Percentiles rank a stretch among this genome's conserved stretches.
These are phyloP conservation scores for Xiphorhynchus elegans DNA, from an alignment of 2,113 vertebrate genomes.

Conservation along the genomic window DNA sequence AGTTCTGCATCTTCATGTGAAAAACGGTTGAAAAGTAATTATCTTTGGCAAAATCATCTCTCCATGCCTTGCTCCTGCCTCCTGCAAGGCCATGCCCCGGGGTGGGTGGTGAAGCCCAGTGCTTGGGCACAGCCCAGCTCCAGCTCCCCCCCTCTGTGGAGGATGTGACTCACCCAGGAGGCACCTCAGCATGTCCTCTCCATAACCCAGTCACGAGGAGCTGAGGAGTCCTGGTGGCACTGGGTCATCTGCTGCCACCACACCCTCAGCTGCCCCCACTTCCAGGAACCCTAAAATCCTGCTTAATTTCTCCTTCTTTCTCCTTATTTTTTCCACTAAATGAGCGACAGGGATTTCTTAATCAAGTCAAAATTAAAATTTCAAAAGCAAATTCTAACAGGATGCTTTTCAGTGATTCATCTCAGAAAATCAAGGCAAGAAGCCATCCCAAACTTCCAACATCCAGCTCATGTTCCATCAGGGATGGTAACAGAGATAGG, in stretches of 20 bases:
- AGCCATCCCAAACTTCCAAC: background rate
- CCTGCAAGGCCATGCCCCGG: background rate
- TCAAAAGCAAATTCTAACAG: background rate
- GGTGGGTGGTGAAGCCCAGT: background rate
- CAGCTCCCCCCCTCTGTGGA: background rate
- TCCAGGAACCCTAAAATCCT: background rate
- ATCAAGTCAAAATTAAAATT: background rate
- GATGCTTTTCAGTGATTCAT: background rate
- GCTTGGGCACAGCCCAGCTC: background rate
- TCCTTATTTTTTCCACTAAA: background rate
- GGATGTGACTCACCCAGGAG: background rate
- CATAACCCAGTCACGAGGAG: background rate
- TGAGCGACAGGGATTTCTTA: background rate
- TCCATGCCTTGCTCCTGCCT: background rate
- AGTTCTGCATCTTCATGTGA: background rate
- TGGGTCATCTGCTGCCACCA: background rate
- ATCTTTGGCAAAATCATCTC: background rate
- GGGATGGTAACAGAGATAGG: background rate
- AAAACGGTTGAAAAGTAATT: background rate
- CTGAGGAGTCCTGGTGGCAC: background rate
- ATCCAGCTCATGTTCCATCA: background rate
- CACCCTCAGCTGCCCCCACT: rapidly evolving
- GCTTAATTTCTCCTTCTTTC: too few species aligned
- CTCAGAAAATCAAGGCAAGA: background rate
- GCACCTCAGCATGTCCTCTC: background rate